phyloP scores from a whole-genome alignment of 2,113 vertebrate species.

The Tympanuchus pallidicinctus region DNA sequence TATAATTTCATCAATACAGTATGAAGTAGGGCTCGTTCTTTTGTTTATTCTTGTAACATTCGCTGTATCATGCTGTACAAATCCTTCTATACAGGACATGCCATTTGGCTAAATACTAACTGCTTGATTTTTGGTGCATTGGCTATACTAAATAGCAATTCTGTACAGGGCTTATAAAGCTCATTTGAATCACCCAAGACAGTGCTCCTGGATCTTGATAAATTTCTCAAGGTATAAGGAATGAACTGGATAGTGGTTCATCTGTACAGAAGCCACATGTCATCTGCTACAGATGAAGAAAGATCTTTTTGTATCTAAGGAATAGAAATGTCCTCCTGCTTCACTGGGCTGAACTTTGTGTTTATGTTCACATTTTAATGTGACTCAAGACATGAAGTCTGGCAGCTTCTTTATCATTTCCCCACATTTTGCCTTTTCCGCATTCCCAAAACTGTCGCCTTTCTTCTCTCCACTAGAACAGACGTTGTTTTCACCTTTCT shows the following conservation, averaged over 20 bases:
- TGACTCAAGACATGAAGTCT: neutral
- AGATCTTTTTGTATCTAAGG: constrained; percentile 14
- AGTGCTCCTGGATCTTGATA: neutral
- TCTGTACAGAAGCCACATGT: neutral
- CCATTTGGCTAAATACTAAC: neutral
- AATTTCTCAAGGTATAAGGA: neutral
- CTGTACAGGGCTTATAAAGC: neutral
- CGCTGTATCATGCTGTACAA: neutral
- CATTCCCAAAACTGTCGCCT: constrained; percentile 21
- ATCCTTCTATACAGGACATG: neutral
- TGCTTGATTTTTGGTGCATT: neutral
- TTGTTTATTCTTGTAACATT: neutral
- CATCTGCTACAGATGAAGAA: constrained; percentile 24
- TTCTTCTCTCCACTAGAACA: constrained; percentile 28
- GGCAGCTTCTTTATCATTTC: constrained; percentile 38
- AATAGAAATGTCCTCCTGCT: constrained; percentile 27
- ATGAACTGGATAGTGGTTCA: neutral
- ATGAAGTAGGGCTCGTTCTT: neutral
- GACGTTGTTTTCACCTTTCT: constrained; percentile 65
- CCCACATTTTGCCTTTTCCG: constrained; percentile 40
- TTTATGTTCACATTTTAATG: constrained; percentile 39
- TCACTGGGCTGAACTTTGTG: constrained; percentile 13
- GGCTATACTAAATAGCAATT: neutral
- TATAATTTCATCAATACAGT: neutral
- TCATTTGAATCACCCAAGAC: neutral